Evolutionary conservation across 2,888 invertebrate genomes (phyloP).

Genomic region (Nesidiocoris tenuis): DNA sequence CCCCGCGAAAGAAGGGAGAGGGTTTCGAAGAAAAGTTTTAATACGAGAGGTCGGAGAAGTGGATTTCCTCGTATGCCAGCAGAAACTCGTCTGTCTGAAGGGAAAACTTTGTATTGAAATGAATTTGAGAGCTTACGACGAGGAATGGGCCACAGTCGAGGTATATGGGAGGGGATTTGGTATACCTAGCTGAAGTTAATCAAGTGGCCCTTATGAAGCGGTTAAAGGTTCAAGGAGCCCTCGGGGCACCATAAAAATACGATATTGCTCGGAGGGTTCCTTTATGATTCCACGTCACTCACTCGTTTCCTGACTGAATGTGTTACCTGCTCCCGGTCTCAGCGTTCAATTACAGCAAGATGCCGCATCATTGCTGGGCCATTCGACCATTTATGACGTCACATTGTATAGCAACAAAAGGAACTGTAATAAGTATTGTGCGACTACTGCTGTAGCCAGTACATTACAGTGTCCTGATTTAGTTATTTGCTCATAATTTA

Average conservation of each 20-base stretch:
- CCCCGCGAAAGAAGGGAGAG: background rate
- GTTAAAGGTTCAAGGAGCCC: conserved; percentile 11
- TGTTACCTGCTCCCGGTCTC: conserved; percentile 26
- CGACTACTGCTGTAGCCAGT: too few species aligned
- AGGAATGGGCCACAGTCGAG: background rate
- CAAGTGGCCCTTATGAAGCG: conserved; percentile 33
- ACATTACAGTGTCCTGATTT: too few species aligned
- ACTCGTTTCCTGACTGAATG: conserved; percentile 21
- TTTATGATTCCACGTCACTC: background rate
- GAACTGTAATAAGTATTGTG: too few species aligned
- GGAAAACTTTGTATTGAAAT: conserved; percentile 44
- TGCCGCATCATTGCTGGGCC: too few species aligned
- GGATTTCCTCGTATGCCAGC: background rate
- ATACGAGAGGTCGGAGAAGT: conserved; percentile 18
- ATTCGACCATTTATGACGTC: conserved; percentile 13
- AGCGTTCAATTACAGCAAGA: conserved; percentile 29
- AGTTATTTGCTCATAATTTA: too few species aligned
- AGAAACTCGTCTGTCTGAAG: conserved; percentile 12
- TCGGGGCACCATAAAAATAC: conserved; percentile 24
- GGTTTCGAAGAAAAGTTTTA: conserved; percentile 29
- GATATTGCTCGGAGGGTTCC: conserved; percentile 24
- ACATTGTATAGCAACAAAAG: too few species aligned
- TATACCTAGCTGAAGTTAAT: conserved; percentile 27
- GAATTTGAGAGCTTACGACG: conserved; percentile 40
- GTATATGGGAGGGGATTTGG: background rate